phyloP scores from a whole-genome alignment of 2,113 vertebrate genomes.

The Condylura cristata region DNA sequence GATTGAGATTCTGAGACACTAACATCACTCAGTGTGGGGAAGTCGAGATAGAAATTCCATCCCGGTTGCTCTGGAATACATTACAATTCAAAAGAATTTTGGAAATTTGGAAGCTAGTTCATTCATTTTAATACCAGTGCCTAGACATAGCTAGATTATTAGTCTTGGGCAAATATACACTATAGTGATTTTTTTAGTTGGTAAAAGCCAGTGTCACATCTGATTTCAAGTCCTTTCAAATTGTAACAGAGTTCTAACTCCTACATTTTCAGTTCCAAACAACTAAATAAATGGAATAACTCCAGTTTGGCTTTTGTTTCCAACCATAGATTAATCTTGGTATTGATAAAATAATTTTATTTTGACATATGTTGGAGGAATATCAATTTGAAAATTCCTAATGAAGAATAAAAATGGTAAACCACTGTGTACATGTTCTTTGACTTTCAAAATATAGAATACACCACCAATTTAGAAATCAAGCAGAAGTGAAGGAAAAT shows the following conservation, averaged over 20 bases:
- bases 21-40: not conserved
- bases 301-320: not conserved
- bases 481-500: not conserved
- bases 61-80: not conserved
- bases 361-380: not conserved
- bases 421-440: not conserved
- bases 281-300: not conserved
- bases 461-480: not conserved
- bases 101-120: not conserved
- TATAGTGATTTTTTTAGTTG: not conserved
- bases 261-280: not conserved
- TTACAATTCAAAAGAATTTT: not conserved
- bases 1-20: not conserved
- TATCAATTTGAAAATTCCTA: not conserved
- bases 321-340: not conserved
- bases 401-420: not conserved
- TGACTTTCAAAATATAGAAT: not conserved
- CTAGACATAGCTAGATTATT: not conserved
- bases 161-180: not conserved
- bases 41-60: not conserved
- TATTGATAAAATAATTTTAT: not conserved
- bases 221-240: not conserved
- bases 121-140: not conserved
- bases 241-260: not conserved
- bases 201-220: too few species aligned